Conservation (phyloP, 2,888 invertebrate genomes). For the Zhengitettix transpicula region DNA sequence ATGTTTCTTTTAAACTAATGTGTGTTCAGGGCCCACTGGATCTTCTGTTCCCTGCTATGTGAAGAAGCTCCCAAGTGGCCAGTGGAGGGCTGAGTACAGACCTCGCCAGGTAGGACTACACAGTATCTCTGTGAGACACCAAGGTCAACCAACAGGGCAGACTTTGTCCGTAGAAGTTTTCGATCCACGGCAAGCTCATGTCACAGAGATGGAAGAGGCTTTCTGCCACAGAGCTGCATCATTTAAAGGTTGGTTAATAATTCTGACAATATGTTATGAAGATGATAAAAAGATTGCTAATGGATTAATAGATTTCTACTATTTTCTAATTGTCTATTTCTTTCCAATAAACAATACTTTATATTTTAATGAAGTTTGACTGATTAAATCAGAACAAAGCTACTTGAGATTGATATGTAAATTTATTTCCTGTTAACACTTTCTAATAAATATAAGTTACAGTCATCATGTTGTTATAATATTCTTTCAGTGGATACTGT, state of each 20-base stretch:
- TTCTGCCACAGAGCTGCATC: slow-evolving; percentile 67
- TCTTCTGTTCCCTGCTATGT: slow-evolving; percentile 28
- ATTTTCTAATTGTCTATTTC: not conserved
- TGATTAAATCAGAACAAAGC: no score
- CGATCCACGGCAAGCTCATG: slow-evolving; percentile 55
- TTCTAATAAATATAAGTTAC: no score
- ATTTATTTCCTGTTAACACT: no score
- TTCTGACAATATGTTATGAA: no score
- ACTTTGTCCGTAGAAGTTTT: slow-evolving; percentile 58
- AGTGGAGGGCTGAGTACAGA: slow-evolving; percentile 53
- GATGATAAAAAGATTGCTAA: no score
- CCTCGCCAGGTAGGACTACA: slow-evolving; percentile 61
- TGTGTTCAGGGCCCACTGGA: slow-evolving; percentile 30
- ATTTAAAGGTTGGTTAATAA: slow-evolving; percentile 39
- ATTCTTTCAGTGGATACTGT: slow-evolving; percentile 45
- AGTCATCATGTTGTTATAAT: no score
- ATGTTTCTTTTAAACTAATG: not conserved
- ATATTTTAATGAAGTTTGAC: no score
- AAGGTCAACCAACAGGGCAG: slow-evolving; percentile 40
- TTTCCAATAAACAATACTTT: no score
- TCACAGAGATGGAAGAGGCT: slow-evolving; percentile 58
- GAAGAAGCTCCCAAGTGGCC: slow-evolving; percentile 23
- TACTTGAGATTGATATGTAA: no score
- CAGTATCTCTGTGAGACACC: slow-evolving; percentile 46
- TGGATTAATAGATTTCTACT: no score